A percentile compares a stretch with the other conserved stretches of the same genome.
Conservation (phyloP, 2,888 invertebrate species). For the Nephrocerus scutellatus region DNA sequence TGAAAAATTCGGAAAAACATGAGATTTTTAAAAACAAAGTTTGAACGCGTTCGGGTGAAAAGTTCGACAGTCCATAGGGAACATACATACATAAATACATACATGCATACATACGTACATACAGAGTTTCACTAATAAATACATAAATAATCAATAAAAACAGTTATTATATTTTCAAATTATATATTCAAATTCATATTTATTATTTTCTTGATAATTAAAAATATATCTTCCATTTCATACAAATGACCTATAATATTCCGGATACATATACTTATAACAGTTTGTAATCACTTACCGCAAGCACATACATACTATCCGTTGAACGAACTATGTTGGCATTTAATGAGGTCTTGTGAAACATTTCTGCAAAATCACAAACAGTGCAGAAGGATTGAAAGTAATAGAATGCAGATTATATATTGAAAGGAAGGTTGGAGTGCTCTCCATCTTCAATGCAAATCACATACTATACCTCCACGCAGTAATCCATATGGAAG, state of each 20-base stretch:
- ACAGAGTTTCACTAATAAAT: neutral
- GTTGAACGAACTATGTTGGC: conserved; percentile 9
- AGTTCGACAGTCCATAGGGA: too few relatives aligned
- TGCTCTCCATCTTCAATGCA: neutral
- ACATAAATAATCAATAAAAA: too few relatives aligned
- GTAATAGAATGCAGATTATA: conserved; percentile 18
- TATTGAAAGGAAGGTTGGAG: neutral
- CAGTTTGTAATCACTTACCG: conserved; percentile 9
- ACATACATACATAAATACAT: neutral
- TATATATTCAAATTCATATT: too few relatives aligned
- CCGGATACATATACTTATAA: neutral
- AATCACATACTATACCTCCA: conserved; percentile 15
- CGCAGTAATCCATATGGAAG: conserved; percentile 21
- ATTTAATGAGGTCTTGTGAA: too few relatives aligned
- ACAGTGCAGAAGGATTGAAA: conserved; percentile 9
- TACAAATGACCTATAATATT: neutral
- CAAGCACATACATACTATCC: conserved; percentile 17
- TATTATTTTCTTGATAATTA: too few relatives aligned
- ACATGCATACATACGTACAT: neutral
- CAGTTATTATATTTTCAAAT: too few relatives aligned
- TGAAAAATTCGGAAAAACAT: too few relatives aligned
- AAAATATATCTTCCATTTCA: too few relatives aligned
- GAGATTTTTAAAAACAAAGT: too few relatives aligned
- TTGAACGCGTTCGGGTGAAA: too few relatives aligned
- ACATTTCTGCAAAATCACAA: conserved; percentile 12